phyloP scores from a whole-genome alignment of 2,113 vertebrate genomes.

The Rafetus swinhoei region DNA sequence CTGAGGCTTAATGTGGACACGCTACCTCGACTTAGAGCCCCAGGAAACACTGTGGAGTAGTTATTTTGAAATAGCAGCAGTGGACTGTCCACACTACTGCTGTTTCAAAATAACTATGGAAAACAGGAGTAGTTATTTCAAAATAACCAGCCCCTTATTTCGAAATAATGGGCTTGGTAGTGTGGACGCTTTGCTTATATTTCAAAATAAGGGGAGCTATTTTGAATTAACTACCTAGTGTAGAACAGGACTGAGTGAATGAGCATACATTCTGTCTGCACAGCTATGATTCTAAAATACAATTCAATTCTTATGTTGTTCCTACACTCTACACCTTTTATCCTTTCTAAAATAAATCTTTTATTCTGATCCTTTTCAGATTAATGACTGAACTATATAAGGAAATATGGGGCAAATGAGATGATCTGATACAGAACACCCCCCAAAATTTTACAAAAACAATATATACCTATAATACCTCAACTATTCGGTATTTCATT shows the following conservation, averaged over 20 bases:
- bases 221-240: too few relatives aligned
- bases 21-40: too few relatives aligned
- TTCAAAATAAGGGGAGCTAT: too few relatives aligned
- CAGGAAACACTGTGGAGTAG: too few relatives aligned
- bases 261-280: background rate
- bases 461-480: background rate
- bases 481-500: background rate
- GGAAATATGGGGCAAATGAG: background rate
- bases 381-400: background rate
- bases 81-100: too few relatives aligned
- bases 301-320: background rate
- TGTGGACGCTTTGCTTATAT: too few relatives aligned
- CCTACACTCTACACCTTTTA: background rate
- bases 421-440: background rate
- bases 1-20: too few relatives aligned
- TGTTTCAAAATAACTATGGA: too few relatives aligned
- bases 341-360: background rate
- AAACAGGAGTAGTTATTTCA: too few relatives aligned
- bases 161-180: too few relatives aligned
- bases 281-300: background rate
- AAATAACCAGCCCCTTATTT: too few relatives aligned
- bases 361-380: background rate
- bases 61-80: too few relatives aligned
- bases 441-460: background rate
- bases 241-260: background rate